Conservation (phyloP, 2,797 vertebrate species). For the Acanthurus lineatus region DNA sequence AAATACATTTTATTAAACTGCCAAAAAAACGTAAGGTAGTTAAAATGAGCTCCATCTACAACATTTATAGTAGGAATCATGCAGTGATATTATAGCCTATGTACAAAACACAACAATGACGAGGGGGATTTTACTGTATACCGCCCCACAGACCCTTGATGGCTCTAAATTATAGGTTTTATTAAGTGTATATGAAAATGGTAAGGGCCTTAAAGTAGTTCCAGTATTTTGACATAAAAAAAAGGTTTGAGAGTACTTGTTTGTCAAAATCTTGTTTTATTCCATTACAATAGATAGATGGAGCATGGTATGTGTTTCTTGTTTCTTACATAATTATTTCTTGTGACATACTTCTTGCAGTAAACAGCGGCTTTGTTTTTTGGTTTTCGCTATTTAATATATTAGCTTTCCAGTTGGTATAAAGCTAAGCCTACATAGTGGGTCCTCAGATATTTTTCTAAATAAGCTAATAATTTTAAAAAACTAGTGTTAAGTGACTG, state of each 20-base stretch:
- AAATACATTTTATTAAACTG: background rate
- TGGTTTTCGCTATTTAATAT: background rate
- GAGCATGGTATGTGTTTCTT: too few relatives aligned
- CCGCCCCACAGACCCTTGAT: too few relatives aligned
- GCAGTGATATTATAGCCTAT: background rate
- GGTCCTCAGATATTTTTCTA: background rate
- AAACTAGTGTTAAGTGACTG: too few relatives aligned
- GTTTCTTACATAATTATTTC: background rate
- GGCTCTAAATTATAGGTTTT: too few relatives aligned
- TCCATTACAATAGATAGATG: too few relatives aligned
- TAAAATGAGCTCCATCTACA: background rate
- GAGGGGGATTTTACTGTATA: background rate
- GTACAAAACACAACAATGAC: background rate
- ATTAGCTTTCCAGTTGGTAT: background rate
- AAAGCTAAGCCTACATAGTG: background rate
- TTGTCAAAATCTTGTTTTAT: background rate
- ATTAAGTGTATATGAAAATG: background rate
- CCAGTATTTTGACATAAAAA: background rate
- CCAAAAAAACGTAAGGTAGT: background rate
- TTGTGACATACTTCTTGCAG: background rate
- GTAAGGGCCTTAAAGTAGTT: too few relatives aligned
- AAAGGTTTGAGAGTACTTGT: background rate
- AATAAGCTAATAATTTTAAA: too few relatives aligned
- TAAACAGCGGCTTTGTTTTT: background rate
- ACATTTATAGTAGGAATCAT: background rate